Evolutionary conservation across 2,888 invertebrate genomes (phyloP), one percentile per base, ranked within the genome.

Genomic region (Laothoe populi): DNA sequence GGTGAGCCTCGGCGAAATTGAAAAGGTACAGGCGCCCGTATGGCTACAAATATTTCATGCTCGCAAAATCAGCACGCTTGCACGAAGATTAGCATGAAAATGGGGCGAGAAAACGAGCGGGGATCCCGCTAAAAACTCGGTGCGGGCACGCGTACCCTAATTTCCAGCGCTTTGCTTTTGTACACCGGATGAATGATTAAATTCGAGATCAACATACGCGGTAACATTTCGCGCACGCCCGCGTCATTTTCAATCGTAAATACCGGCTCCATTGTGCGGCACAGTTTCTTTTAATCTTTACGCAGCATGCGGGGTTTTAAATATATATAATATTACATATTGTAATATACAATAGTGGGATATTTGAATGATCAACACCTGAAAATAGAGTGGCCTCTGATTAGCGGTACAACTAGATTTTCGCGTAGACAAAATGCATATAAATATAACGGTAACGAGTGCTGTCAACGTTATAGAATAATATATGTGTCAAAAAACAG

Each of bases 11-110:
- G 73, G 74, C 74, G 70, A 84, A 87, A 90, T 87, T 86, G 88
- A 87, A 89, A 88, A 86, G 83, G 84, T 83, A 77, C 77, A 71
- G 76, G 69, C 72, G 73, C 68, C 64, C 71, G 71, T 69, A 68
- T 77, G 83, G 81, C 77, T 79, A 83, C 83, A 86, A 86, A 87
- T 86, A 88, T 88, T 88, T 86, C 82, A 86, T 83, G 82, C 78
- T 77, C 78, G 72, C 77, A 74, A 84, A 87, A 87, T 87, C 87
- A 86, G 84, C 83, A 79, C 77, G 78, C 79, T 74, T 75, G 77
- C 77, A 73, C 74, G 71, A 78, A 84, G 84, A 88, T 88, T 88
- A 88, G 82, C 86, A 87, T 87, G 84, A 86, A 86, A 89, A 89
- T 85, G 84, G 84, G 68, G 79, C 74, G 81, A 78, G 83, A 76